A percentile compares a stretch with the other conserved stretches of the same genome.
Conservation (phyloP, 2,888 invertebrate genomes). For the Branchellion lobata region DNA sequence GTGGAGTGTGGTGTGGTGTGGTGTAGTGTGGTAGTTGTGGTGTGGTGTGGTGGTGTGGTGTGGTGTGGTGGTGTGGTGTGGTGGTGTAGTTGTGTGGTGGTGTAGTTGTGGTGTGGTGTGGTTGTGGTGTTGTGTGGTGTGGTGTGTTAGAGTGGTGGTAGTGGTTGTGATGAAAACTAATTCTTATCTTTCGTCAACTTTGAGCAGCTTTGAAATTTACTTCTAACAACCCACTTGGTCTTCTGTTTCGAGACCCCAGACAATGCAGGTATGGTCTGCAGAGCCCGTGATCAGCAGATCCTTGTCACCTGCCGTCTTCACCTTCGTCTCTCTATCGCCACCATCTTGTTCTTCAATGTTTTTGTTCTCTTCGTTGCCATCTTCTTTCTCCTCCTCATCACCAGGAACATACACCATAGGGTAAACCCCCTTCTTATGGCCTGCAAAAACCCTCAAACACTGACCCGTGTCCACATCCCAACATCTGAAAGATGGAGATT, state of each 20-base stretch:
- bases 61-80: background rate
- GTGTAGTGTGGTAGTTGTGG: background rate
- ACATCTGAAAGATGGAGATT: slow-evolving; percentile 53
- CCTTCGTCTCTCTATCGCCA: background rate
- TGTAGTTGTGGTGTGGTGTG: too few species aligned
- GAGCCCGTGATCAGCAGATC: slow-evolving; percentile 62
- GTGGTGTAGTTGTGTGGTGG: too few species aligned
- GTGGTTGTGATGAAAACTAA: slow-evolving; percentile 49
- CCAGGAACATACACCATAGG: slow-evolving; percentile 64
- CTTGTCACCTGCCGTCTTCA: slow-evolving; percentile 47
- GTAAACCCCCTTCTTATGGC: slow-evolving; percentile 64
- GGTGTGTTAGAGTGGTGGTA: background rate
- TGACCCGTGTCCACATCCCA: slow-evolving; percentile 65
- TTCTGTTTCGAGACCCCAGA: slow-evolving; percentile 63
- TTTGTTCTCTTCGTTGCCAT: slow-evolving; percentile 48
- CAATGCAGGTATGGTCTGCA: slow-evolving; percentile 61
- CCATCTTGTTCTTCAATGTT: background rate
- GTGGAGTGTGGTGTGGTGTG: slow-evolving; percentile 43
- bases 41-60: background rate
- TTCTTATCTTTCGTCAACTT: too few species aligned
- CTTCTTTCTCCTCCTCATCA: slow-evolving; percentile 59
- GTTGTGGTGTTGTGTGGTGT: too few species aligned
- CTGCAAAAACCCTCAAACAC: slow-evolving; percentile 62
- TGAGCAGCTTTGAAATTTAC: too few species aligned
- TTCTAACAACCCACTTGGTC: slow-evolving; percentile 55